Evolutionary conservation across 2,888 invertebrate species (phyloP).

Genomic region (Megalurothrips usitatus): DNA sequence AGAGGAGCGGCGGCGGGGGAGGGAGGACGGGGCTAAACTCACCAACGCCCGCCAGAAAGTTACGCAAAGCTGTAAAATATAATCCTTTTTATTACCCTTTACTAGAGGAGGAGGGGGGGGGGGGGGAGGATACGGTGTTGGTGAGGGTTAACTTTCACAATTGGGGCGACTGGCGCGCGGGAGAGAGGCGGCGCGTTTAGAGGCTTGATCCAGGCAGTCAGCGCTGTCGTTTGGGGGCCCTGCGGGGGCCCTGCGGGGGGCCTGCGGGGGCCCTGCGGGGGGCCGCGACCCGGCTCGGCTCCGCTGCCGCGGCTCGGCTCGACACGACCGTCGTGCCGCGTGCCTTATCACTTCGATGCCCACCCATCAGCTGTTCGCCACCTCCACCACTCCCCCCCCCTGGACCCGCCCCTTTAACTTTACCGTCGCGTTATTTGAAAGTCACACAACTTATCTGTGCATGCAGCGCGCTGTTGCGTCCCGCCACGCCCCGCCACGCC

Average conservation of each 20-base stretch:
- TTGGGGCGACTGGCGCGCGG: background rate
- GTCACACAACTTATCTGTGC: background rate
- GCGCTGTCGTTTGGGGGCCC: no score
- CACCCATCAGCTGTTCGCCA: background rate
- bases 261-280: background rate
- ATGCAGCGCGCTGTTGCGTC: background rate
- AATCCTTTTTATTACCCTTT: constrained; percentile 21
- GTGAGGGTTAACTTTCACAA: constrained; percentile 10
- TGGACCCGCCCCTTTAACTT: background rate
- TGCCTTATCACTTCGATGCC: background rate
- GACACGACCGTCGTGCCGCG: background rate
- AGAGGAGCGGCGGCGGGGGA: background rate
- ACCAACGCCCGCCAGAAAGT: background rate
- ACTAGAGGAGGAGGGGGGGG: background rate
- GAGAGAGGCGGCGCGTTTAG: background rate
- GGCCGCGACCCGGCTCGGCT: no score
- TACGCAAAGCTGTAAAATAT: constrained; percentile 25
- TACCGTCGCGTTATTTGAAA: background rate
- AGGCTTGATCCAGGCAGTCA: no score
- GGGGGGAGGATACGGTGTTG: background rate
- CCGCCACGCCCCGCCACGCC: no score
- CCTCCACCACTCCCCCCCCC: background rate
- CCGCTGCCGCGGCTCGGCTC: background rate
- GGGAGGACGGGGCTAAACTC: background rate
- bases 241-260: no score